Conservation (phyloP, 1,140 invertebrate species). For the Hycleus cichorii region DNA sequence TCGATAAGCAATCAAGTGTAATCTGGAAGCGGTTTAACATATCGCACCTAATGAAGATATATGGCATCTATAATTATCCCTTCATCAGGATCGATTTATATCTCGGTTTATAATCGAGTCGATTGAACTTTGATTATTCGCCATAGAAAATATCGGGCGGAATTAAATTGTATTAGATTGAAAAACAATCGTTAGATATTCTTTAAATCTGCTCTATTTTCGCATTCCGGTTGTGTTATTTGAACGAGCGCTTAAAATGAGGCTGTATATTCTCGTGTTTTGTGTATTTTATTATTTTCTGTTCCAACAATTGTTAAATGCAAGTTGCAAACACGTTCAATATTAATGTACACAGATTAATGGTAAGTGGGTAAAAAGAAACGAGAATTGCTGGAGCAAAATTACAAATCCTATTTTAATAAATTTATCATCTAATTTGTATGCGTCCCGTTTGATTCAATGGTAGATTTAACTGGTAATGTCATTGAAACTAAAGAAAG, state of each 20-base stretch:
- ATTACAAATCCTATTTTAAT: conserved; percentile 6
- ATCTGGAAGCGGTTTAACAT: conserved; percentile 12
- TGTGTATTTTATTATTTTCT: too few species aligned
- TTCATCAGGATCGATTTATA: neutral
- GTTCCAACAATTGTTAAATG: neutral
- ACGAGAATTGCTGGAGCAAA: neutral
- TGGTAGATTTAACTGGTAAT: neutral
- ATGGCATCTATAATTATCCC: conserved; percentile 8
- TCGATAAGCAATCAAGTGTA: conserved; percentile 10
- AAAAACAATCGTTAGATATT: too few species aligned
- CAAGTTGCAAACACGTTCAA: too few species aligned
- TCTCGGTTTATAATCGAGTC: conserved; percentile 1
- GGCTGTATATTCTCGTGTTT: too few species aligned
- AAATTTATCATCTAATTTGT: conserved; percentile 13
- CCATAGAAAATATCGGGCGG: too few species aligned
- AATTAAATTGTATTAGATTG: too few species aligned
- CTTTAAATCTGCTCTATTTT: too few species aligned
- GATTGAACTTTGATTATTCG: too few species aligned
- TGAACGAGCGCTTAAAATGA: too few species aligned
- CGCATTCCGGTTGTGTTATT: too few species aligned
- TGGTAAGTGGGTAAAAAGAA: too few species aligned
- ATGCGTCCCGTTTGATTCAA: conserved; percentile 4
- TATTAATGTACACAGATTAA: too few species aligned
- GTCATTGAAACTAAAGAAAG: conserved; percentile 11
- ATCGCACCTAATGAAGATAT: conserved; percentile 13